Conservation (phyloP, 2,113 vertebrate species). For the Cathartes aura region DNA sequence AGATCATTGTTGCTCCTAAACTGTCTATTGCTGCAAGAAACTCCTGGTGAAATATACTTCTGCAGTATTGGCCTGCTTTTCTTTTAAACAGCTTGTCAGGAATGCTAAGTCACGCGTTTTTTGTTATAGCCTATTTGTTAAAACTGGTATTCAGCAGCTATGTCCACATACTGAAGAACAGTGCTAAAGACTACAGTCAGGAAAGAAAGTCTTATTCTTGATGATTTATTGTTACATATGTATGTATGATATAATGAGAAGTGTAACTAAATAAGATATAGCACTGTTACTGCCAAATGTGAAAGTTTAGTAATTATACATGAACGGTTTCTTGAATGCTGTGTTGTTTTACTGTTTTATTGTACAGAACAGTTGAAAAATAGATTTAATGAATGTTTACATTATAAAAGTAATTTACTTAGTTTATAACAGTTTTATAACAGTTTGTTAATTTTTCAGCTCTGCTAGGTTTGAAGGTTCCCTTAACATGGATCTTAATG, state of each 20-base stretch:
- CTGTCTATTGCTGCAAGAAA: not conserved
- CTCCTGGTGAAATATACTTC: not conserved
- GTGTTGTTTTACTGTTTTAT: not conserved
- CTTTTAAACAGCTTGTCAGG: not conserved
- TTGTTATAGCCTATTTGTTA: not conserved
- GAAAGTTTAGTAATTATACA: not conserved
- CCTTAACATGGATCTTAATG: constrained; percentile 97
- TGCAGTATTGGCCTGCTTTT: not conserved
- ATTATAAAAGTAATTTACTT: not conserved
- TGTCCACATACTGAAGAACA: not conserved
- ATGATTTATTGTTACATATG: not conserved
- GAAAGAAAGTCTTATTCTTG: not conserved
- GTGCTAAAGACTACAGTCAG: not conserved
- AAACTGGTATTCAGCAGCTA: not conserved
- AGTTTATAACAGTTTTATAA: not conserved
- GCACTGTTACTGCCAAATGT: not conserved
- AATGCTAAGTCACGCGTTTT: not conserved
- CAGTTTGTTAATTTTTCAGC: constrained; percentile 72
- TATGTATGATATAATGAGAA: not conserved
- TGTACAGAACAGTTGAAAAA: not conserved
- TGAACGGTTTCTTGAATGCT: not conserved
- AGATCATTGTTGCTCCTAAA: not conserved
- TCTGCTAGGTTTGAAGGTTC: constrained; percentile 95
- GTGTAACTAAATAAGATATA: not conserved
- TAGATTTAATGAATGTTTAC: not conserved